A percentile compares a stretch with the other conserved stretches of the same genome.
Evolutionary conservation across 2,888 invertebrate species (phyloP).

Genomic region (Drosophila affinis): DNA sequence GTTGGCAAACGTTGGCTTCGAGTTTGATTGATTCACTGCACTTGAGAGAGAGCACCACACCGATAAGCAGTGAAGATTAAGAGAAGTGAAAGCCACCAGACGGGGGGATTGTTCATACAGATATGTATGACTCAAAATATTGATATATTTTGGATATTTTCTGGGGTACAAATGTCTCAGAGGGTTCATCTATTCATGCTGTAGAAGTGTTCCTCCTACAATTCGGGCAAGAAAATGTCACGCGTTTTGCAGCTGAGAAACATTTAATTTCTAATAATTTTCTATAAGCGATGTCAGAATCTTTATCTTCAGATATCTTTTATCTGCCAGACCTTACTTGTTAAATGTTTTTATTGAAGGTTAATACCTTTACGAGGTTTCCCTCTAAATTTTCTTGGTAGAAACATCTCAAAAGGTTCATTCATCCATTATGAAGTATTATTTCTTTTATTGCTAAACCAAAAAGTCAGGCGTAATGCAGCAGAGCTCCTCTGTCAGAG

Average conservation of each 20-base stretch:
- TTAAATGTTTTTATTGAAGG: too few species aligned
- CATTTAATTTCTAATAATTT: fast-evolving
- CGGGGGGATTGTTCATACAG: background rate
- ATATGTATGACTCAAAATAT: background rate
- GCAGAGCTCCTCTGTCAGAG: background rate
- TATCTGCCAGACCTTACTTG: too few species aligned
- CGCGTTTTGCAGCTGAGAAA: background rate
- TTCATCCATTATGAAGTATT: background rate
- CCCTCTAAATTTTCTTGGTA: too few species aligned
- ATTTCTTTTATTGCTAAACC: background rate
- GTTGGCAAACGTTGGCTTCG: conserved; percentile 41
- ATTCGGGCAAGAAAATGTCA: background rate
- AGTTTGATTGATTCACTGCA: conserved; percentile 71
- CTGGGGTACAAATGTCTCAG: background rate
- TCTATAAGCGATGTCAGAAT: too few species aligned
- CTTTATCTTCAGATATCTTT: too few species aligned
- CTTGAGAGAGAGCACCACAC: conserved; percentile 39
- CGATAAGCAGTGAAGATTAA: background rate
- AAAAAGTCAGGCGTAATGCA: background rate
- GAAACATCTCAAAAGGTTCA: background rate
- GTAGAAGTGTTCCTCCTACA: background rate
- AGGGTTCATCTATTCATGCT: too few species aligned
- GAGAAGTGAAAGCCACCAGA: background rate
- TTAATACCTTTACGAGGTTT: too few species aligned
- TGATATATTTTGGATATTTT: background rate